These are phyloP conservation scores for Drosophila setifemur DNA, from an alignment of 1,140 invertebrate species.

Conservation along the genomic window DNA sequence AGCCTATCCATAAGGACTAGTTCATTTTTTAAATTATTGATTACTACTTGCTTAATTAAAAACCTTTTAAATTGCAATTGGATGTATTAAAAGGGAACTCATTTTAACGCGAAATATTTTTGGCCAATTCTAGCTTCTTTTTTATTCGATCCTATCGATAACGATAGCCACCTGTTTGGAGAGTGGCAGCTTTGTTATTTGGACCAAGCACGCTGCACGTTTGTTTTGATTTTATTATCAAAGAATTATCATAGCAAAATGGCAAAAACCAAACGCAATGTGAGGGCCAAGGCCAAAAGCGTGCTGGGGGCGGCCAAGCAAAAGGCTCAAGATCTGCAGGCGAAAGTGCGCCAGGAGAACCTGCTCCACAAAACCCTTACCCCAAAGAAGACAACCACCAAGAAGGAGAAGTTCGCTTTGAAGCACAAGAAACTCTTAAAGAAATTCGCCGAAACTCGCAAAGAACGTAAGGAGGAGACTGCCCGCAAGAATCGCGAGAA, in stretches of 20 bases:
- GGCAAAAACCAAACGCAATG: constrained; percentile 57
- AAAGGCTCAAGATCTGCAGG: constrained; percentile 50
- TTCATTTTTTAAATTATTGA: neutral
- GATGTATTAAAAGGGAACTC: neutral
- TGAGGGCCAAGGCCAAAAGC: constrained; percentile 61
- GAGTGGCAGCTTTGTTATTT: too few species aligned
- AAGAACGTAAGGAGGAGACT: constrained; percentile 62
- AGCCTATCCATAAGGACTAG: neutral
- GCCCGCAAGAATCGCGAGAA: constrained; percentile 69
- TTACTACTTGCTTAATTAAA: neutral
- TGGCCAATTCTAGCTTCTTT: neutral
- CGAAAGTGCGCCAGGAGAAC: constrained; percentile 49
- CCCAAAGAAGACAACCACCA: constrained; percentile 58
- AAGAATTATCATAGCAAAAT: constrained; percentile 5
- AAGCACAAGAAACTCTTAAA: constrained; percentile 73
- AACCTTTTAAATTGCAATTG: neutral
- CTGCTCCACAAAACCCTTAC: constrained; percentile 69
- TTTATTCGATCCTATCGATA: neutral
- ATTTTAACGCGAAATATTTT: too few species aligned
- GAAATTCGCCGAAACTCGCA: constrained; percentile 51
- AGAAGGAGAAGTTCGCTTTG: constrained; percentile 64
- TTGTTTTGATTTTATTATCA: constrained; percentile 10
- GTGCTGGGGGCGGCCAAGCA: constrained; percentile 54
- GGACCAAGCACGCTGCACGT: constrained; percentile 17
- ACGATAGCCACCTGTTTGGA: neutral